Evolutionary conservation across 2,113 vertebrate genomes (phyloP), one percentile per base, ranked within the genome.

Genomic region (Geococcyx californianus): DNA sequence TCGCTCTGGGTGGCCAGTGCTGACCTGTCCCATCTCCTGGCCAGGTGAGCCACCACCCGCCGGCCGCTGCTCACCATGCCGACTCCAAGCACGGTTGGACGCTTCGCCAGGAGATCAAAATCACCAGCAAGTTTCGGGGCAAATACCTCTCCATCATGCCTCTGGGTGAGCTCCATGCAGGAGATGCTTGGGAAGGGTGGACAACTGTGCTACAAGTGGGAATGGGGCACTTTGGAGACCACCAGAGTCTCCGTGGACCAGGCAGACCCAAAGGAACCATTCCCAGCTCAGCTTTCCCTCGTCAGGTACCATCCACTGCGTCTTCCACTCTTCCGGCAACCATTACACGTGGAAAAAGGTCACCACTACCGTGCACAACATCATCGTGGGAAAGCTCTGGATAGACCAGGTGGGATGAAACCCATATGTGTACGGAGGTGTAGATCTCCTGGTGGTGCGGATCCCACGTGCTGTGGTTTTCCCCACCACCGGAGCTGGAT

Each of bases 81-180:
- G 97, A 98, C 73, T 99, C 99, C 92, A 98, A 98, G 89, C 98
- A 99, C 16, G 99, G 99, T 84, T 99, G 99, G 99, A 99, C 98
- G 0, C 98, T 99, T 67, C 98, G 98, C 73, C 99, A 99, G 94
- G 99, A 99, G 91, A 99, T 99, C 31, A 98, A 99, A 63, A 97
- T 99, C 95, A 99, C 99, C 98, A 99, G 99, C 99, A 99, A 99
- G 74, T 99, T 99, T 76, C 98, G 99, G 76, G 99, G 99, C n/a
- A 99, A 99, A 99, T 99, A 99, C 92, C 98, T 99, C 89, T 99
- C 99, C 59, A 98, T 99, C 93, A 99, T 99, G 99, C 99, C 99
- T 26, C 97, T 99, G 23, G 99, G 99, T 99, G 97, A 99, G 98
- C 16, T 23, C 17, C 7, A 1, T 6, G 12, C 2, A 19, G 17